A percentile compares a stretch with the other conserved stretches of the same genome.
Conservation (phyloP, 1,140 invertebrate species). For the Drosophila biarmipes region DNA sequence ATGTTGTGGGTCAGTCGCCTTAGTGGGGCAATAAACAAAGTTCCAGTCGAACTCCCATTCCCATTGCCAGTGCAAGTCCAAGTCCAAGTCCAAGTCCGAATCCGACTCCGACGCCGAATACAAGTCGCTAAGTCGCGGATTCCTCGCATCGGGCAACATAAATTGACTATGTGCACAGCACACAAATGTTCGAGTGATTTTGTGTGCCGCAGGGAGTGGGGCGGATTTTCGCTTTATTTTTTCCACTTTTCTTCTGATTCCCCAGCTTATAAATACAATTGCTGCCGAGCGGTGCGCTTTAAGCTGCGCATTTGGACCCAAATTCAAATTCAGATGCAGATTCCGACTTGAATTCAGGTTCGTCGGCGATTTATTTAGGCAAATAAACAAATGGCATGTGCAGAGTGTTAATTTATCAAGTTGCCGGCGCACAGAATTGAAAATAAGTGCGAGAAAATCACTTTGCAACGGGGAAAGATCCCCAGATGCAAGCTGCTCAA, state of each 20-base stretch:
- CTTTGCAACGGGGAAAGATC: slow-evolving; percentile 56
- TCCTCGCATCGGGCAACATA: slow-evolving; percentile 57
- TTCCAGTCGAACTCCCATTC: slow-evolving; percentile 32
- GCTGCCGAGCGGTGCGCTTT: slow-evolving; percentile 58
- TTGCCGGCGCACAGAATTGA: slow-evolving; percentile 57
- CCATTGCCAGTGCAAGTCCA: slow-evolving; percentile 36
- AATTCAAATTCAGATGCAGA: slow-evolving; percentile 55
- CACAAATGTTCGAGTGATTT: slow-evolving; percentile 65
- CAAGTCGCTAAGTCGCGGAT: slow-evolving; percentile 40
- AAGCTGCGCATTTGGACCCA: slow-evolving; percentile 51
- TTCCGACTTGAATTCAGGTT: slow-evolving; percentile 54
- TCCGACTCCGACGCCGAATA: slow-evolving; percentile 5
- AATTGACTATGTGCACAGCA: slow-evolving; percentile 60
- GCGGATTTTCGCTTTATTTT: slow-evolving; percentile 20
- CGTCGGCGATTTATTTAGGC: slow-evolving; percentile 73
- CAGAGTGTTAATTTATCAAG: slow-evolving; percentile 80
- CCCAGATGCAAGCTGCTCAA: slow-evolving; percentile 6
- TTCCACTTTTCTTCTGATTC: slow-evolving; percentile 4
- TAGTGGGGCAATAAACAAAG: slow-evolving; percentile 80
- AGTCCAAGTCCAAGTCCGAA: slow-evolving; percentile 40
- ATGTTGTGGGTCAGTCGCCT: slow-evolving; percentile 79
- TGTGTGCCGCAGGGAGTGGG: slow-evolving; percentile 50
- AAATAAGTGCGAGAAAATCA: slow-evolving; percentile 78
- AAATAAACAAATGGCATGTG: slow-evolving; percentile 82
- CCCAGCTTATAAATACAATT: slow-evolving; percentile 56